Base-by-base conservation (phyloP, 37 sponge, comb jelly and placozoan species). In the Axinella damicornis region DNA sequence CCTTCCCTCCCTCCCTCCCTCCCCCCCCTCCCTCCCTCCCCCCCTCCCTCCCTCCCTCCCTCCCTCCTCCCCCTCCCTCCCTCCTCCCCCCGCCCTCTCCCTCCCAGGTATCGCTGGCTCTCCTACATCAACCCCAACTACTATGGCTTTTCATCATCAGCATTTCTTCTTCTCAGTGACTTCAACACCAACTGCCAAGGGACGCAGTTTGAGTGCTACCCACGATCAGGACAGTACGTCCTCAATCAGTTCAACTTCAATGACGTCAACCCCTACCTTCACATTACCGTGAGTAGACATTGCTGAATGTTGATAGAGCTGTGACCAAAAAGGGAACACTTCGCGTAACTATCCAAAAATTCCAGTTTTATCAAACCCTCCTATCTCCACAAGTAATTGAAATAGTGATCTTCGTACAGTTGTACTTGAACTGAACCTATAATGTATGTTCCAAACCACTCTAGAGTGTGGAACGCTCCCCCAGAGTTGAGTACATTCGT, bases 71-170 rank as follows among this genome's bases (percentile, higher is more conserved):
- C 28, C 73, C 21, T 57, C 55, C 24, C 1, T 75, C 20, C 20
- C 22, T n/a, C 24, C 21, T 11, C 32, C 53, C 20, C 1, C 56
- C 20, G 2, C 22, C 4, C 24, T 11, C 33, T 27, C 53, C 20
- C 5, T 21, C 40, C 17, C 81, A 91, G 95, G 83, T 91, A 82
- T 37, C 68, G 83, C 15, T 93, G 92, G 89, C 57, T 96, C 1
- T 71, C 85, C 71, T 90, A 84, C 71, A 90, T 96, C 78, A 96
- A 96, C 78, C 96, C 96, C 25, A 96, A 96, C 80, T 96, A 85
- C 53, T 96, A 90, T 78, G 96, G 91, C 17, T 88, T 92, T 37
- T 96, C 96, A 4, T 71, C 91, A 13, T 70, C 72, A 31, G 87
- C 93, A 5, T 55, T 62, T 38, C 32, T 90, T 12, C 65, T 93